Percentiles rank a stretch among this genome's conserved stretches.
Evolutionary conservation across 2,113 vertebrate genomes (phyloP).

Genomic region (Onychostruthus taczanowskii): DNA sequence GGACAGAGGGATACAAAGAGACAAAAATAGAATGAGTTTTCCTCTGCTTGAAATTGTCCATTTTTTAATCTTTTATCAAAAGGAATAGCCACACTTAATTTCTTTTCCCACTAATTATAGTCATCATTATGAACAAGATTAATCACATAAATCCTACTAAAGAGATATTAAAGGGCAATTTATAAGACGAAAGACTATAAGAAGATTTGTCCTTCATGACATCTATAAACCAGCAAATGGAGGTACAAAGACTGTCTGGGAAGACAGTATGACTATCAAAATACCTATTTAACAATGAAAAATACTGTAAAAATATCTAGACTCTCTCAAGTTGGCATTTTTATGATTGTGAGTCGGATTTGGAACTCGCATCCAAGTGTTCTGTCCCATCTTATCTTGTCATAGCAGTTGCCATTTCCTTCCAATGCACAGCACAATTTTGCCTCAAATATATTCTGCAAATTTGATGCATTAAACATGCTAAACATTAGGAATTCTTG

Average conservation of each 20-base stretch:
- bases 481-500: neutral
- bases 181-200: neutral
- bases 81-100: neutral
- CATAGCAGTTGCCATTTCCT: neutral
- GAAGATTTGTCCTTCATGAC: neutral
- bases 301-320: neutral
- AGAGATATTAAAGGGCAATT: neutral
- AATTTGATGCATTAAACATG: neutral
- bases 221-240: neutral
- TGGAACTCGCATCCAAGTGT: neutral
- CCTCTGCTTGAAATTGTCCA: neutral
- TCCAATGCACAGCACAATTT: neutral
- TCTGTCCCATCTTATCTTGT: neutral
- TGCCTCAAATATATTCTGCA: neutral
- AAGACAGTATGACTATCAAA: neutral
- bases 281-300: neutral
- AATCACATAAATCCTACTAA: neutral
- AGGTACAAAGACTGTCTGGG: neutral
- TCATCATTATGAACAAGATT: neutral
- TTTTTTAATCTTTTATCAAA: neutral
- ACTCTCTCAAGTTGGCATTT: neutral
- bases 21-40: neutral
- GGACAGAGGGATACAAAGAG: neutral
- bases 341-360: neutral
- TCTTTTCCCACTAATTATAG: neutral